A percentile compares a stretch with the other conserved stretches of the same genome.
phyloP scores from a whole-genome alignment of 2,888 invertebrate genomes.

The Gibbula magus region DNA sequence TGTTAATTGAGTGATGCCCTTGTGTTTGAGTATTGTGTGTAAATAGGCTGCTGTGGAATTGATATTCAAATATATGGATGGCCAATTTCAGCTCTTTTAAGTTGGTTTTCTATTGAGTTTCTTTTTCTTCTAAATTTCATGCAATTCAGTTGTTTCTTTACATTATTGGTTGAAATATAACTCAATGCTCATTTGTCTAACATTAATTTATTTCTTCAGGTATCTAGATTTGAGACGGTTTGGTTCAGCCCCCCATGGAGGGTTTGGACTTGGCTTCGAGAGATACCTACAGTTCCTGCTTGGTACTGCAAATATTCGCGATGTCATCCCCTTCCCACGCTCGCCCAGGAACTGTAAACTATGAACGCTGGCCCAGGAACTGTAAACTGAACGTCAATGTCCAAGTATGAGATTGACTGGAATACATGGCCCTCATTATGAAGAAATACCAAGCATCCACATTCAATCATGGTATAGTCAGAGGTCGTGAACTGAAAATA shows the following conservation, averaged over 20 bases:
- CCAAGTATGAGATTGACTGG: neutral
- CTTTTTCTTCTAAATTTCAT: too few species aligned
- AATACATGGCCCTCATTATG: too few species aligned
- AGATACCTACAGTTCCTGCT: slow-evolving; percentile 89
- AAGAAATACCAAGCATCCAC: too few species aligned
- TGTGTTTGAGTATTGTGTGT: too few species aligned
- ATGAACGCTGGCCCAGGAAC: slow-evolving; percentile 75
- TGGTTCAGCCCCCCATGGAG: slow-evolving; percentile 92
- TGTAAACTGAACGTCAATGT: slow-evolving; percentile 62
- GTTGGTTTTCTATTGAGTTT: too few species aligned
- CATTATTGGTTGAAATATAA: neutral
- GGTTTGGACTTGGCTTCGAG: slow-evolving; percentile 97
- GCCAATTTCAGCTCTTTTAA: too few species aligned
- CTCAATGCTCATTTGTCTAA: neutral
- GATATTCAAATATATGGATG: too few species aligned
- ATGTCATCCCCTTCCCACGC: slow-evolving; percentile 94
- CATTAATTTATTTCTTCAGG: slow-evolving; percentile 77
- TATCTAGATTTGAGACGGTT: slow-evolving; percentile 91
- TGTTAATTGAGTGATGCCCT: too few species aligned
- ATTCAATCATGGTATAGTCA: too few species aligned
- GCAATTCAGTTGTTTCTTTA: neutral
- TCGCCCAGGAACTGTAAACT: slow-evolving; percentile 60
- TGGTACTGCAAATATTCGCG: slow-evolving; percentile 91
- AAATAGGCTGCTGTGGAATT: too few species aligned
- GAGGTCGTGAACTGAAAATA: too few species aligned